A percentile compares a stretch with the other conserved stretches of the same genome.
Evolutionary conservation across 2,797 vertebrate genomes (phyloP).

Genomic region (Babyrousa celebensis): DNA sequence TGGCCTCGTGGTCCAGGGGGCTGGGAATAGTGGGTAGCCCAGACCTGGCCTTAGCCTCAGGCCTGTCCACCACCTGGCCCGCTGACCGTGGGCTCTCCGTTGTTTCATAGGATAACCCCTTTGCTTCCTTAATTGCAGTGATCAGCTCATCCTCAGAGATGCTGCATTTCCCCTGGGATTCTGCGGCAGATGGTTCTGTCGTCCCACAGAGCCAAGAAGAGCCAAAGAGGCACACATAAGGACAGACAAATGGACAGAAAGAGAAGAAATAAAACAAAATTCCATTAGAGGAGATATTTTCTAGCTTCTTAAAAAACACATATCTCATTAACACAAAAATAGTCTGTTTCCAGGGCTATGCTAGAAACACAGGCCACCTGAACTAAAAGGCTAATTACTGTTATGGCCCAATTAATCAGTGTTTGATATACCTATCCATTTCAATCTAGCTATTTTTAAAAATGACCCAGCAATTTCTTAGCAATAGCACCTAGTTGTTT

Average conservation of each 20-base stretch:
- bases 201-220: constrained; percentile 62
- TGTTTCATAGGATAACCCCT: constrained; percentile 89
- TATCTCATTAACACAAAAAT: constrained; percentile 61
- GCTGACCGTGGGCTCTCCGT: constrained; percentile 74
- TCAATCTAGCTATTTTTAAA: constrained; percentile 64
- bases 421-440: constrained; percentile 43
- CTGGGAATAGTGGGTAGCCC: constrained; percentile 76
- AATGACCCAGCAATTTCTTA: constrained; percentile 72
- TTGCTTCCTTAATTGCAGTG: constrained; percentile 91
- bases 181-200: constrained; percentile 95
- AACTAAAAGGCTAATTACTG: constrained; percentile 45
- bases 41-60: constrained; percentile 81
- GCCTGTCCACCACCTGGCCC: constrained; percentile 81
- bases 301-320: constrained; percentile 76
- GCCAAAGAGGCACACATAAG: constrained; percentile 63
- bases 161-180: constrained; percentile 94
- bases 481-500: constrained; percentile 23
- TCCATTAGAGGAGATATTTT: constrained; percentile 79
- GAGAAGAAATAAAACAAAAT: constrained; percentile 82
- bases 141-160: constrained; percentile 93
- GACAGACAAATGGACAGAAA: constrained; percentile 83
- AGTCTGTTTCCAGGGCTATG: constrained; percentile 53
- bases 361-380: constrained; percentile 70
- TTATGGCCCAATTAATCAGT: constrained; percentile 69
- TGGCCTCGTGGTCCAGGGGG: constrained; percentile 93